These are phyloP conservation scores for Cosmorhoe ocellata DNA, from an alignment of 2,888 invertebrate species.

Conservation along the genomic window DNA sequence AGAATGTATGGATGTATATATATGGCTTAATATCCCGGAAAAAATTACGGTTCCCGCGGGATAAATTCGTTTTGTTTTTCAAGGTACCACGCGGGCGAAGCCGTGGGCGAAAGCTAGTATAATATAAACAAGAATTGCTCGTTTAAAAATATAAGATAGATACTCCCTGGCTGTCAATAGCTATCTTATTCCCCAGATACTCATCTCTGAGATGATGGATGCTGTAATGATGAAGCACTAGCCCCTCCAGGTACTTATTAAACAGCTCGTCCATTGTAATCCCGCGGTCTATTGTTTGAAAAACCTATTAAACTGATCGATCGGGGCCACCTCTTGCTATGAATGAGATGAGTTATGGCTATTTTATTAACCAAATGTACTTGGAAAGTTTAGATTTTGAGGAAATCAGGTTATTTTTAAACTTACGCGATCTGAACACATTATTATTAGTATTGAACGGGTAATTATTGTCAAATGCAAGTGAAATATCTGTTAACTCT, in stretches of 20 bases:
- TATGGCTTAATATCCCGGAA: too few species aligned
- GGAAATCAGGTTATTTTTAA: neutral
- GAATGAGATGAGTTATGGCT: conserved; percentile 23
- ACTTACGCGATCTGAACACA: too few species aligned
- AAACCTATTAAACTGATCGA: conserved; percentile 34
- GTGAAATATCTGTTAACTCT: too few species aligned
- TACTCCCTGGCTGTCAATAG: too few species aligned
- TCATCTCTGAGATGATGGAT: conserved; percentile 1
- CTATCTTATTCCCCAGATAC: neutral
- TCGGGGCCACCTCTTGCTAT: conserved; percentile 28
- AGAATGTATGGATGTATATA: too few species aligned
- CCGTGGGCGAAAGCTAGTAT: too few species aligned
- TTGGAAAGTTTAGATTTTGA: conserved; percentile 1
- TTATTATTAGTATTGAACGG: too few species aligned
- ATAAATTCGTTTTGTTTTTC: too few species aligned
- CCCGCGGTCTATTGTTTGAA: conserved; percentile 31
- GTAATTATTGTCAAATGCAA: neutral
- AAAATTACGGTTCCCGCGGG: too few species aligned
- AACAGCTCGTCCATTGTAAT: conserved; percentile 21
- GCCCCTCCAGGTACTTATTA: conserved; percentile 25
- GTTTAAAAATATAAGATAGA: too few species aligned
- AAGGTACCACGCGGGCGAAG: too few species aligned
- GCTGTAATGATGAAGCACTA: conserved; percentile 14
- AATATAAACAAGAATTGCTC: too few species aligned
- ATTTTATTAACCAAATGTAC: neutral